phyloP scores from a whole-genome alignment of 2,888 invertebrate species.

The Hyles lineata region DNA sequence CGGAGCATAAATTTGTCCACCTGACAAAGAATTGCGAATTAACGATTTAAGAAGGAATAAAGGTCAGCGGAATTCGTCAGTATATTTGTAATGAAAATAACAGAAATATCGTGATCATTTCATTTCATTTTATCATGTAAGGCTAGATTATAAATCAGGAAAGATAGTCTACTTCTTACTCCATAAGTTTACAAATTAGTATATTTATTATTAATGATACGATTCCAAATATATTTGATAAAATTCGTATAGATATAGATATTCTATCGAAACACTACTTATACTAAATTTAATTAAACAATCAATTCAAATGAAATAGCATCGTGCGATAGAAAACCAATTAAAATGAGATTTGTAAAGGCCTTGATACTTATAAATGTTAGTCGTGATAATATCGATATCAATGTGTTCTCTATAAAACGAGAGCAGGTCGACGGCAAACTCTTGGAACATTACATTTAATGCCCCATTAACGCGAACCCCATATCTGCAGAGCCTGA shows the following conservation, averaged over 20 bases:
- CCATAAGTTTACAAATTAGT: too few relatives aligned
- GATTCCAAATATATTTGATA: too few relatives aligned
- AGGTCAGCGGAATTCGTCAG: not conserved
- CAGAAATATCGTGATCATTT: too few relatives aligned
- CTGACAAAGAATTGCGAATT: not conserved
- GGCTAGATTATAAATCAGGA: too few relatives aligned
- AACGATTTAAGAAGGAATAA: not conserved
- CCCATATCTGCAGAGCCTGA: not conserved
- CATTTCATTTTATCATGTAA: too few relatives aligned
- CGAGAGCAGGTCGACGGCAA: not conserved
- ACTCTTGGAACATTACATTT: constrained; percentile 16
- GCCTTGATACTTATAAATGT: not conserved
- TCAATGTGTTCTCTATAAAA: constrained; percentile 1
- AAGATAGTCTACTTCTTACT: too few relatives aligned
- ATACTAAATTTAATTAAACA: not conserved
- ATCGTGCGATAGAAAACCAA: not conserved
- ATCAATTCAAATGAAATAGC: not conserved
- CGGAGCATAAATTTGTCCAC: constrained; percentile 16
- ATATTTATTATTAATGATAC: too few relatives aligned
- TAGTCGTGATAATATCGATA: not conserved
- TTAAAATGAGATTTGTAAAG: not conserved
- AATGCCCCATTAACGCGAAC: not conserved
- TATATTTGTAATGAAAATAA: too few relatives aligned
- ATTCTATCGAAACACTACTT: not conserved
- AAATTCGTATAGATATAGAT: not conserved